phyloP scores from a whole-genome alignment of 2,113 vertebrate genomes.

The Puma concolor region DNA sequence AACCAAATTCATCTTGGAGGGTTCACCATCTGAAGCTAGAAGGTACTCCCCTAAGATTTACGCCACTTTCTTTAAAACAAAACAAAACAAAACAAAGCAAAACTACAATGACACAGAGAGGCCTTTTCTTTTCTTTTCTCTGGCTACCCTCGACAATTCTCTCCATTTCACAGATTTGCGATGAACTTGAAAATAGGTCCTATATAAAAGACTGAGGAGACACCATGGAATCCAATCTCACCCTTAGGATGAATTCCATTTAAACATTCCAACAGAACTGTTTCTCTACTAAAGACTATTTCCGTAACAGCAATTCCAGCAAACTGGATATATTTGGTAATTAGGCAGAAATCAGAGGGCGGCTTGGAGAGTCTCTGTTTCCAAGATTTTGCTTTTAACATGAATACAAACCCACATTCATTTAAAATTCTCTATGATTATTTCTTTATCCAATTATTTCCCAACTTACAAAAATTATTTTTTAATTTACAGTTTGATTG shows the following conservation, averaged over 20 bases:
- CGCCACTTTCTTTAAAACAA: background rate
- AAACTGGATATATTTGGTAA: conserved; percentile 63
- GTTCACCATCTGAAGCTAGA: background rate
- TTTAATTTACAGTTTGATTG: conserved; percentile 67
- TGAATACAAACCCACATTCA: conserved; percentile 43
- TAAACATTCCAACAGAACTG: conserved; percentile 39
- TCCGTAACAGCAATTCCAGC: conserved; percentile 54
- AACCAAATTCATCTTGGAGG: background rate
- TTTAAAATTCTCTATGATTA: conserved; percentile 61
- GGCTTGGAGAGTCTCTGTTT: background rate
- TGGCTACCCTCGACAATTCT: background rate
- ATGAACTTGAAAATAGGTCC: background rate
- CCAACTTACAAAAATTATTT: conserved; percentile 58
- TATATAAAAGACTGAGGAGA: background rate
- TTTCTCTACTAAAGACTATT: conserved; percentile 54
- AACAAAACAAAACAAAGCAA: background rate
- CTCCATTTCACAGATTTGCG: background rate
- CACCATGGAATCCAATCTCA: conserved; percentile 47
- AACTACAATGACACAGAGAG: background rate
- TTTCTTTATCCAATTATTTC: conserved; percentile 70
- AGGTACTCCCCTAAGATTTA: background rate
- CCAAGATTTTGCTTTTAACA: conserved; percentile 68
- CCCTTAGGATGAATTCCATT: background rate
- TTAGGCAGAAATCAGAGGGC: conserved; percentile 30
- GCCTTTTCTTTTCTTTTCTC: background rate